phyloP scores from a whole-genome alignment of 2,797 vertebrate genomes.

The Alca torda region DNA sequence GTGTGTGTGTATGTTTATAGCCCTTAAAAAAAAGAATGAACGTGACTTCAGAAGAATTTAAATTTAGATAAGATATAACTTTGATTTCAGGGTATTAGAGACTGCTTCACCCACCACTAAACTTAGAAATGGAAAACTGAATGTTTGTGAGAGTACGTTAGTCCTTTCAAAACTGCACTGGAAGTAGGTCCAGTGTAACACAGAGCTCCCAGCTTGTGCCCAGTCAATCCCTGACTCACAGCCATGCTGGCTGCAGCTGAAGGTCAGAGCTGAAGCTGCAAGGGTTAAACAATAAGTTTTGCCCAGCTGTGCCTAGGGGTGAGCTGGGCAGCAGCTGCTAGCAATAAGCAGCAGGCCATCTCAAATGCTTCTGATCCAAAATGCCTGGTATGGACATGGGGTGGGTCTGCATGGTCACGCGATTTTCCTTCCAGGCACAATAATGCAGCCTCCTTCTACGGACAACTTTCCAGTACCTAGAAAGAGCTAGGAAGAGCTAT shows the following conservation, averaged over 20 bases:
- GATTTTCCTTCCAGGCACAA: background rate
- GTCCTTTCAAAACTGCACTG: background rate
- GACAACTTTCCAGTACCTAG: background rate
- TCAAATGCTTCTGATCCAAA: background rate
- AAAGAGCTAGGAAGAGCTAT: background rate
- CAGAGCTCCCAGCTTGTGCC: background rate
- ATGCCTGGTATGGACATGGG: background rate
- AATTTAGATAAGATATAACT: background rate
- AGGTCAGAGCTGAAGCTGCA: background rate
- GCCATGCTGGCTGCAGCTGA: background rate
- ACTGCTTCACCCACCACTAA: background rate
- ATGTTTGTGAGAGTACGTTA: background rate
- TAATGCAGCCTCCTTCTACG: background rate
- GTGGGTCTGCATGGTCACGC: fast-evolving
- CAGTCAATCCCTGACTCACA: background rate
- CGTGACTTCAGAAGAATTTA: background rate
- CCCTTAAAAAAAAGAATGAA: background rate
- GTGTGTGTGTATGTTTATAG: background rate
- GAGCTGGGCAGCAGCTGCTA: background rate
- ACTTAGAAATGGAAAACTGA: background rate
- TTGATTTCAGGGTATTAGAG: background rate
- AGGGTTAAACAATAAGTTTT: background rate
- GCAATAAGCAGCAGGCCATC: background rate
- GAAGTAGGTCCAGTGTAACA: background rate
- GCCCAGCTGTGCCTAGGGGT: background rate